These are phyloP conservation scores for Chrysina gloriosa DNA, from an alignment of 2,888 invertebrate genomes.

Conservation along the genomic window DNA sequence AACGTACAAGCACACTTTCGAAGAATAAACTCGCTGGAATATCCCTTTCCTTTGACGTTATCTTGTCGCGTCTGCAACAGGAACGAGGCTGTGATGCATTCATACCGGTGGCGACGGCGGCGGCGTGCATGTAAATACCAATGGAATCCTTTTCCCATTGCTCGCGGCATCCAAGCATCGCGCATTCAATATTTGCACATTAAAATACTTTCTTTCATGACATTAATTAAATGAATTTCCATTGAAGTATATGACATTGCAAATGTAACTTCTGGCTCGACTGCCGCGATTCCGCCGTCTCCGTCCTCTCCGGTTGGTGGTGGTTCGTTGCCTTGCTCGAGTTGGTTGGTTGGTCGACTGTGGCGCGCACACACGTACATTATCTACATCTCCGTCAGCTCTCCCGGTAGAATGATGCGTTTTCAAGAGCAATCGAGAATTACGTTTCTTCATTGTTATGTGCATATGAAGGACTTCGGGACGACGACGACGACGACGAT, in stretches of 20 bases:
- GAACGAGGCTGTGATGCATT: neutral
- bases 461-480: conserved; percentile 52
- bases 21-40: conserved; percentile 1
- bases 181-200: conserved; percentile 43
- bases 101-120: neutral
- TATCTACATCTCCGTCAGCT: too few relatives aligned
- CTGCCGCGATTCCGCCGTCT: neutral
- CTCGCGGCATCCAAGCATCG: neutral
- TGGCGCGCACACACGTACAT: too few relatives aligned
- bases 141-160: neutral
- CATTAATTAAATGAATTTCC: conserved; percentile 46
- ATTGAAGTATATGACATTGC: conserved; percentile 44
- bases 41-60: conserved; percentile 7
- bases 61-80: conserved; percentile 4
- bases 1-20: neutral
- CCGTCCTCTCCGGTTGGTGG: too few relatives aligned
- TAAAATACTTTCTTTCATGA: conserved; percentile 43
- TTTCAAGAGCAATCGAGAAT: conserved; percentile 58
- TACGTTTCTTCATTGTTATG: conserved; percentile 58
- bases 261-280: conserved; percentile 27
- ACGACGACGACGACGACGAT: conserved; percentile 34
- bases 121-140: neutral
- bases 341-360: neutral
- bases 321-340: neutral
- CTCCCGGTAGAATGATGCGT: conserved; percentile 51